phyloP scores from a whole-genome alignment of 2,113 vertebrate genomes.

The Tachuris rubrigastra region DNA sequence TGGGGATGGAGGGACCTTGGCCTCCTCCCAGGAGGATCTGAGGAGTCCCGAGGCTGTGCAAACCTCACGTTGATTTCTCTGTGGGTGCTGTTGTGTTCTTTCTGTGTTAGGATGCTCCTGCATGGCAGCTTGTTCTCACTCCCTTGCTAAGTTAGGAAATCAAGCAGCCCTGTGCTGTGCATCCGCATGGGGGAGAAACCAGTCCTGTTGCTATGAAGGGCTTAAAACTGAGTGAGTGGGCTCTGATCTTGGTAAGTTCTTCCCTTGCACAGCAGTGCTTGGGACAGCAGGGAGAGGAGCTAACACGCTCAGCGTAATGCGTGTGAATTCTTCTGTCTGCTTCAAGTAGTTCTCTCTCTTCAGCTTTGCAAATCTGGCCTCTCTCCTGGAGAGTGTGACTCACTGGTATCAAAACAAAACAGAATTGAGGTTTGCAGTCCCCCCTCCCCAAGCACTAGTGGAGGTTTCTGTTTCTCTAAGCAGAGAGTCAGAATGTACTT shows the following conservation, averaged over 20 bases:
- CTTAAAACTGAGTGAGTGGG: neutral
- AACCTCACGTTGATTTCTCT: neutral
- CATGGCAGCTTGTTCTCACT: neutral
- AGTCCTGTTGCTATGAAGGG: neutral
- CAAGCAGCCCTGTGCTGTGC: neutral
- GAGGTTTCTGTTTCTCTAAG: slow-evolving; percentile 46
- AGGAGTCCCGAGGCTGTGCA: neutral
- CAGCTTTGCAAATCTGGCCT: slow-evolving; percentile 8
- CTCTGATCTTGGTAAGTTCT: neutral
- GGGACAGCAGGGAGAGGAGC: neutral
- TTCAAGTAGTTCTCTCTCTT: slow-evolving; percentile 8
- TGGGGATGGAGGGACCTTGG: neutral
- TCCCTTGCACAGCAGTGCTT: neutral
- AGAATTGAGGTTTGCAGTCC: neutral
- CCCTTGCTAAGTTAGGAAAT: neutral
- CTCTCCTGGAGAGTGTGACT: slow-evolving; percentile 50
- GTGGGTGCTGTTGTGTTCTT: neutral
- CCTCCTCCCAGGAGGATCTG: neutral
- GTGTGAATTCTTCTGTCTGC: neutral
- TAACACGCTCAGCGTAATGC: neutral
- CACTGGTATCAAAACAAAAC: slow-evolving; percentile 50
- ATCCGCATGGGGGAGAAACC: neutral
- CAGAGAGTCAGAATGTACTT: slow-evolving; percentile 46
- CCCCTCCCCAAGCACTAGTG: neutral
- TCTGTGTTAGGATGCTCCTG: neutral